These are phyloP conservation scores for Pachyseris speciosa DNA, from an alignment of 64 coral and sea anemone genomes.

Conservation along the genomic window DNA sequence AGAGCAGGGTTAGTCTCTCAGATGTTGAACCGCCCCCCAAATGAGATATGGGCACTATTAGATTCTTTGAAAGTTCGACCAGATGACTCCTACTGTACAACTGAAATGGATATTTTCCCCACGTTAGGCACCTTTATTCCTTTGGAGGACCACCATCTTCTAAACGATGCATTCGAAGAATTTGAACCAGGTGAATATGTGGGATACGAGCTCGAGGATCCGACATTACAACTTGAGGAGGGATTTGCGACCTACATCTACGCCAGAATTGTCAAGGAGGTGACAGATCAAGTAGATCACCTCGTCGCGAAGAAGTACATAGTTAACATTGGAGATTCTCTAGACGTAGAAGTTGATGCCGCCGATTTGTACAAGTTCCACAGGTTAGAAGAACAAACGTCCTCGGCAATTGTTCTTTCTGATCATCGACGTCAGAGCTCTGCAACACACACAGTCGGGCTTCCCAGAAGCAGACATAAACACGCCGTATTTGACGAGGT, in stretches of 20 bases:
- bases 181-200: conserved; percentile 83
- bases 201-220: conserved; percentile 87
- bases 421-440: background rate
- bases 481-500: conserved; percentile 43
- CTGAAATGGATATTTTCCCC: conserved; percentile 3
- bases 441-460: background rate
- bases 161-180: conserved; percentile 54
- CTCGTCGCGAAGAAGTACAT: conserved; percentile 54
- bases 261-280: conserved; percentile 64
- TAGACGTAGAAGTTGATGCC: conserved; percentile 60
- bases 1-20: conserved; percentile 11
- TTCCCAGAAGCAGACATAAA: background rate
- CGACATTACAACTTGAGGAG: conserved; percentile 56
- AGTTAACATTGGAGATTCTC: conserved; percentile 67
- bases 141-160: conserved; percentile 63
- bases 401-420: background rate
- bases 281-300: background rate
- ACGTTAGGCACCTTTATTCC: conserved; percentile 67
- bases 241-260: conserved; percentile 77
- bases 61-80: conserved; percentile 35
- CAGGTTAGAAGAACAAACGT: background rate
- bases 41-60: conserved; percentile 41
- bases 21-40: conserved; percentile 9
- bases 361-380: conserved; percentile 81
- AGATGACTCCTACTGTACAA: conserved; percentile 24